Conservation (phyloP, 2,888 invertebrate genomes). For the Sphaerophoria taeniata region DNA sequence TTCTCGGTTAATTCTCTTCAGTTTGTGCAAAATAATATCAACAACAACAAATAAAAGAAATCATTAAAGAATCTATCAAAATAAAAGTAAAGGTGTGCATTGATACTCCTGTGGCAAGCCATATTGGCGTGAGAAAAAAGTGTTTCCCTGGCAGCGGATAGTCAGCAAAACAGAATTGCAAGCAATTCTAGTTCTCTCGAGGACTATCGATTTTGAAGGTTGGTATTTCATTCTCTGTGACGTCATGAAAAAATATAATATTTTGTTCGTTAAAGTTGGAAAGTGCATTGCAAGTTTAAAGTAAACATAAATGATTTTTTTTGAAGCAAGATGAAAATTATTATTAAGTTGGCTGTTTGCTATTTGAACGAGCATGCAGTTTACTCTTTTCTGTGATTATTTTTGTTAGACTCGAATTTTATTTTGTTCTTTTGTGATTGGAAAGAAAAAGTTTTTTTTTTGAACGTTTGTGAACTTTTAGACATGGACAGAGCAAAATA, state of each 20-base stretch:
- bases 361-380: slow-evolving; percentile 14
- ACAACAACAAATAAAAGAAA: slow-evolving; percentile 8
- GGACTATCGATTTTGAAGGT: slow-evolving; percentile 24
- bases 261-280: background rate
- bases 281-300: slow-evolving; percentile 21
- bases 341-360: slow-evolving; percentile 24
- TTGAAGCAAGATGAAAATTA: background rate
- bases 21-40: slow-evolving; percentile 31
- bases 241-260: background rate
- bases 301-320: background rate
- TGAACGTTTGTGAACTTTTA: slow-evolving; percentile 41
- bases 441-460: slow-evolving; percentile 1
- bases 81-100: slow-evolving; percentile 30
- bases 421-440: slow-evolving; percentile 26
- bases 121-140: slow-evolving; percentile 24
- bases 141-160: slow-evolving; percentile 21
- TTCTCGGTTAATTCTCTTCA: slow-evolving; percentile 30
- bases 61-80: background rate
- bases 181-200: slow-evolving; percentile 35
- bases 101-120: slow-evolving; percentile 58
- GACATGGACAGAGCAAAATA: background rate
- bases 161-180: slow-evolving; percentile 33
- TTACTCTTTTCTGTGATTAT: slow-evolving; percentile 19
- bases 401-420: slow-evolving; percentile 20
- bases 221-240: slow-evolving; percentile 17